A percentile compares a stretch with the other conserved stretches of the same genome.
Conservation (phyloP, 2,888 invertebrate species). For the Euzetes globulus region DNA sequence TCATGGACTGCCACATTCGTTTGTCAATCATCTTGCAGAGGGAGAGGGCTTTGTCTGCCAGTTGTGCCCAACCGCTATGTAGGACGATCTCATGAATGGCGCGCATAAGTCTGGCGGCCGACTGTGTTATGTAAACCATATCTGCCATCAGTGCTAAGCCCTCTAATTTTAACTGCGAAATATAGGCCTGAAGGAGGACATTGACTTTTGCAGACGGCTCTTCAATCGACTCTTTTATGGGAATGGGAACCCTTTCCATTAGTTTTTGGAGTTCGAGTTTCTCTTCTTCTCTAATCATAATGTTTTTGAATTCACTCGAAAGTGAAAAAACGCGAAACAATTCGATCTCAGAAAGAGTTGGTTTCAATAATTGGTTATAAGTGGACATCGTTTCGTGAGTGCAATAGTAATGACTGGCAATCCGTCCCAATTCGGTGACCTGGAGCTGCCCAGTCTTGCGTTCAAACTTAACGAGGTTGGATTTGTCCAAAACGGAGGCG, state of each 20-base stretch:
- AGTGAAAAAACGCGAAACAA: slow-evolving; percentile 93
- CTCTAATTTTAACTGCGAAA: slow-evolving; percentile 93
- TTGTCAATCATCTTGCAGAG: slow-evolving; percentile 98
- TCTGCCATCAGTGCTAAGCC: slow-evolving; percentile 98
- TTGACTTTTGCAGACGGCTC: slow-evolving; percentile 96
- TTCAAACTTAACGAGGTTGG: slow-evolving; percentile 91
- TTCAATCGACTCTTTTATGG: slow-evolving; percentile 96
- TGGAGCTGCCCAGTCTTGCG: slow-evolving; percentile 80
- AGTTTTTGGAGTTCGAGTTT: slow-evolving; percentile 91
- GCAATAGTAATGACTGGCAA: slow-evolving; percentile 97
- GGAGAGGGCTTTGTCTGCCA: slow-evolving; percentile 89
- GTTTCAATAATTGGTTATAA: slow-evolving; percentile 91
- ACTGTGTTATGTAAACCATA: slow-evolving; percentile 98
- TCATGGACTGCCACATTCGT: slow-evolving; percentile 98
- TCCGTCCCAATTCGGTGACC: slow-evolving; percentile 89
- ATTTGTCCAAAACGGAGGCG: slow-evolving; percentile 78
- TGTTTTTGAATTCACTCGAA: slow-evolving; percentile 90
- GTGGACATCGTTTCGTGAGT: slow-evolving; percentile 93
- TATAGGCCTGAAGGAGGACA: slow-evolving; percentile 90
- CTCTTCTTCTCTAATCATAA: slow-evolving; percentile 89
- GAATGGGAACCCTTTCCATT: slow-evolving; percentile 92
- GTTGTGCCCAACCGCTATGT: slow-evolving; percentile 85
- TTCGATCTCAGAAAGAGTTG: slow-evolving; percentile 94
- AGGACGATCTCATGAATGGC: slow-evolving; percentile 97
- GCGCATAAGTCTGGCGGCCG: slow-evolving; percentile 84